A percentile compares a stretch with the other conserved stretches of the same genome.
These are phyloP conservation scores for Maniola jurtina DNA, from an alignment of 1,140 invertebrate genomes.

Conservation along the genomic window DNA sequence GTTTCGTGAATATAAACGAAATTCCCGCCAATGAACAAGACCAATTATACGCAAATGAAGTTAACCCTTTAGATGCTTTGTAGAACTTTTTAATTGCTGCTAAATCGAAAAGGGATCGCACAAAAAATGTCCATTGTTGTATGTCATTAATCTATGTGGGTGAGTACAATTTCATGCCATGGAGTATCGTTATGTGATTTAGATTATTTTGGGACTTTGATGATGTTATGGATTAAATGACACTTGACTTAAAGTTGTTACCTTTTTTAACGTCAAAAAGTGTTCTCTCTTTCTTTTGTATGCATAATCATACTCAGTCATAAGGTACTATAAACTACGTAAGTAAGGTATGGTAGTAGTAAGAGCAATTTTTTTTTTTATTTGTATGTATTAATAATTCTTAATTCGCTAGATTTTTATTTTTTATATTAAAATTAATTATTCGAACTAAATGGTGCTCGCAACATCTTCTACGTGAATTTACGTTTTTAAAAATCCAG, in stretches of 20 bases:
- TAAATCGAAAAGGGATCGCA: slow-evolving; percentile 67
- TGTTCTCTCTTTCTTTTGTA: too few species aligned
- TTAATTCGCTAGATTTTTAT: too few species aligned
- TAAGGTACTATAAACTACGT: too few species aligned
- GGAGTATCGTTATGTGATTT: slow-evolving; percentile 36
- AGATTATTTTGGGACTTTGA: slow-evolving; percentile 23
- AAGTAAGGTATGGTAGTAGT: too few species aligned
- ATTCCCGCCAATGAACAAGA: slow-evolving; percentile 42
- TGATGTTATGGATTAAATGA: slow-evolving; percentile 19
- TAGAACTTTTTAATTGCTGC: slow-evolving; percentile 75
- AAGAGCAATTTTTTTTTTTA: too few species aligned
- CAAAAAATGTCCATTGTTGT: slow-evolving; percentile 58
- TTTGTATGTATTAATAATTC: too few species aligned
- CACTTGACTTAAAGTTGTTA: slow-evolving; percentile 3
- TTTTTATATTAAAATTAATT: too few species aligned
- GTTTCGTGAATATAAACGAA: slow-evolving; percentile 12
- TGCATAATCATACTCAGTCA: too few species aligned
- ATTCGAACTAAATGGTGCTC: too few species aligned
- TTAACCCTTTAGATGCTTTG: slow-evolving; percentile 65
- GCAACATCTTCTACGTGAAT: too few species aligned
- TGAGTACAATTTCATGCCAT: slow-evolving; percentile 57
- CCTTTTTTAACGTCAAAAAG: too few species aligned
- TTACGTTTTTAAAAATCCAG: too few species aligned
- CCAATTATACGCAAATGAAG: slow-evolving; percentile 67
- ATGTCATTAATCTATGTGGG: slow-evolving; percentile 70